A percentile compares a stretch with the other conserved stretches of the same genome.
These are phyloP conservation scores for Phyllotis vaccarum DNA, from an alignment of 2,797 vertebrate species.

Conservation along the genomic window DNA sequence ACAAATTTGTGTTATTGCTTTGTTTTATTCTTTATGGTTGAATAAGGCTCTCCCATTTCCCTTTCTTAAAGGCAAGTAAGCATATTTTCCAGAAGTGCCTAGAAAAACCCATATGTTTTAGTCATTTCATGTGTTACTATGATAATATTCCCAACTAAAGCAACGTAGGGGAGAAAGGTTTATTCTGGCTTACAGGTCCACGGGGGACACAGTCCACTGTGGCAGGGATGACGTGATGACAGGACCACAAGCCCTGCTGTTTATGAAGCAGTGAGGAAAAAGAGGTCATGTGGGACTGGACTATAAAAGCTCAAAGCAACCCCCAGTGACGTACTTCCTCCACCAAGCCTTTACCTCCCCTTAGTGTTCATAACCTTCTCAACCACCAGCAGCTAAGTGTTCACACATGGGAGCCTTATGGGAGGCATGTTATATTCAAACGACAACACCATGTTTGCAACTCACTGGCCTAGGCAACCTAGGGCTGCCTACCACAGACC, in stretches of 20 bases:
- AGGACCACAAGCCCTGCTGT: neutral
- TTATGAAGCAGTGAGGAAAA: neutral
- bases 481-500: neutral
- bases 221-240: too few species aligned
- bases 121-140: neutral
- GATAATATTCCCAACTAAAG: neutral
- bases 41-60: neutral
- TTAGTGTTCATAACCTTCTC: neutral
- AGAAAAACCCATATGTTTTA: neutral
- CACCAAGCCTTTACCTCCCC: neutral
- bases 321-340: neutral
- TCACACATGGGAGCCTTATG: neutral
- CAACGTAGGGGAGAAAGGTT: neutral
- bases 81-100: neutral
- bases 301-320: neutral
- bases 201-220: too few species aligned
- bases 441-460: neutral
- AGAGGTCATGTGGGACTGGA: neutral
- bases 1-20: neutral
- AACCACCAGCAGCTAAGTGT: neutral
- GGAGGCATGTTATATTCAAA: neutral
- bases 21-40: neutral
- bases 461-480: neutral
- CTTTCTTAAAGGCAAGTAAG: conserved; percentile 24
- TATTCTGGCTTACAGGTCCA: neutral